A percentile compares a stretch with the other conserved stretches of the same genome.
Conservation (phyloP, 2,113 vertebrate genomes). For the Lethenteron reissneri region DNA sequence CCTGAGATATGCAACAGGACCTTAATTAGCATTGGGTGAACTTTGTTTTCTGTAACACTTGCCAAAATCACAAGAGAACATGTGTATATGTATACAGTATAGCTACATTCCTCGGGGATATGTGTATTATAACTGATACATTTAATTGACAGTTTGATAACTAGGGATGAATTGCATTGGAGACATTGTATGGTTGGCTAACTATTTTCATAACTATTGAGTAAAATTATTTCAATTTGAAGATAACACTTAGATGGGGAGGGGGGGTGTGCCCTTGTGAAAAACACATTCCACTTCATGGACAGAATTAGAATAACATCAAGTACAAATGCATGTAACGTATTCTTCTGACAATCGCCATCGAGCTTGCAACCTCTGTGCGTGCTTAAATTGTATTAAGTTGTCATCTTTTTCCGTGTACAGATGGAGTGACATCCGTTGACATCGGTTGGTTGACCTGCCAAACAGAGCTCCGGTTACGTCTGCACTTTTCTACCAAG, state of each 20-base stretch:
- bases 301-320: too few species aligned
- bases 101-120: not conserved
- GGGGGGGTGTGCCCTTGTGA: too few species aligned
- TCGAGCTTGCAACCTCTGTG: too few species aligned
- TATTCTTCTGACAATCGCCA: too few species aligned
- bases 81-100: not conserved
- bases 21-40: not conserved
- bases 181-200: too few species aligned
- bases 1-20: not conserved
- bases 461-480: constrained; percentile 82
- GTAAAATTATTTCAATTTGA: too few species aligned
- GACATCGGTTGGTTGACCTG: constrained; percentile 87
- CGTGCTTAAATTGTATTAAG: not conserved
- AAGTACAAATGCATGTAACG: too few species aligned
- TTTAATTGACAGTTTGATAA: not conserved
- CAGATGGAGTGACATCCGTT: constrained; percentile 48
- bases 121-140: not conserved
- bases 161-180: too few species aligned
- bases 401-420: constrained; percentile 12
- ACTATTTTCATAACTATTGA: too few species aligned
- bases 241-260: too few species aligned
- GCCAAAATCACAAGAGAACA: too few species aligned
- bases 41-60: not conserved
- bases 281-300: too few species aligned
- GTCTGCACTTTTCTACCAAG: constrained; percentile 67